Evolutionary conservation across 2,888 invertebrate genomes (phyloP), one percentile per base, ranked within the genome.

Genomic region (Ormyrus pomaceus): DNA sequence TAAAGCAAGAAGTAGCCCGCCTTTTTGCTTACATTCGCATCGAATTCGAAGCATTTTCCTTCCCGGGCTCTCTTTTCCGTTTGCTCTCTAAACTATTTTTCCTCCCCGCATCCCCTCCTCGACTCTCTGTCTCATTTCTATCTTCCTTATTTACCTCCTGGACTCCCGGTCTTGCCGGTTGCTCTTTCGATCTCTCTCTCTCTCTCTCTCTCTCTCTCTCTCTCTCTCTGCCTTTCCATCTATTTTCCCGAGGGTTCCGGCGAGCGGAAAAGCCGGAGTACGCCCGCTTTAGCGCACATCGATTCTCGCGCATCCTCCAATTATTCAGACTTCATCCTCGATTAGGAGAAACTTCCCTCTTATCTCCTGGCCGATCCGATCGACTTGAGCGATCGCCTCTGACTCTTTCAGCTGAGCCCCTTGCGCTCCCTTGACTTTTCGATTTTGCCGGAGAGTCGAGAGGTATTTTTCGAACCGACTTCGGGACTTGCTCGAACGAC

Each of bases 261-360:
- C 71, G 76, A 83, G 79, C 77, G 75, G 83, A 83, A 83, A 84
- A 82, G 83, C 82, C 82, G 72, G 50, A 61, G 65, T 81, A 84
- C 83, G 83, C 83, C 83, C 83, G 83, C 81, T 84, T 80, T 84
- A 83, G 81, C 83, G 83, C 82, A 83, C 84, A 84, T 83, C 83
- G 80, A 84, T 84, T 83, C 75, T 77, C 56, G 77, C 79, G 75
- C 68, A 62, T 82, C 80, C 76, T 84, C 82, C 83, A 85, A 85
- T 85, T 85, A 85, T 82, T 85, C 82, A 82, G 56, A 59, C 64
- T 73, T 80, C 76, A 72, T 65, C 76, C 80, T 68, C 80, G 76
- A 80, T 80, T 80, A 76, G 55, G 72, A 80, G 71, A 68, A 80
- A 80, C 80, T 80, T 80, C 53, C 53, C 61, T 50, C 62, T 76